Conservation (phyloP, 2,888 invertebrate species). For the Polyploca ridens region DNA sequence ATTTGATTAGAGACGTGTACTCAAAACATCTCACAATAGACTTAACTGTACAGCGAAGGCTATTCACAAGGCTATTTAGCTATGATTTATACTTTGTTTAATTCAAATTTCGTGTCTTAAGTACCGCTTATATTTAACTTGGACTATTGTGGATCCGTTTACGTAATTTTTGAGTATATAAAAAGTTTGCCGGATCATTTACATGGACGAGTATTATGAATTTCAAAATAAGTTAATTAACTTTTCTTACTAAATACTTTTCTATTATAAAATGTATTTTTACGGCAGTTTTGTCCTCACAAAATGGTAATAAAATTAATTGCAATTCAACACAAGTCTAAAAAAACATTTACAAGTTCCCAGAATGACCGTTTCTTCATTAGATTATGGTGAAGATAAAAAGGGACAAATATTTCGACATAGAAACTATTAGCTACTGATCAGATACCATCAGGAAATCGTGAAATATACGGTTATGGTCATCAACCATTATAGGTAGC, state of each 20-base stretch:
- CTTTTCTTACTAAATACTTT: slow-evolving; percentile 16
- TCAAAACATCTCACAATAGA: slow-evolving; percentile 69
- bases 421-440: slow-evolving; percentile 32
- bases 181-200: slow-evolving; percentile 1
- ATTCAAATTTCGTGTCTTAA: slow-evolving; percentile 73
- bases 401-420: slow-evolving; percentile 26
- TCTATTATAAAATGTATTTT: too few relatives aligned
- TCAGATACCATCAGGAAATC: slow-evolving; percentile 27
- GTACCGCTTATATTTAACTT: slow-evolving; percentile 34
- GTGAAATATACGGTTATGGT: slow-evolving; percentile 23
- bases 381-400: slow-evolving; percentile 33
- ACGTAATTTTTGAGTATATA: slow-evolving; percentile 34
- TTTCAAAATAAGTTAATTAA: too few relatives aligned
- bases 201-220: too few relatives aligned
- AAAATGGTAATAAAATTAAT: slow-evolving; percentile 17
- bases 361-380: slow-evolving; percentile 31
- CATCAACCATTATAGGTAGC: background rate
- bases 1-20: slow-evolving; percentile 75
- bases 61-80: slow-evolving; percentile 75
- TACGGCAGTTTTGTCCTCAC: background rate
- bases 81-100: slow-evolving; percentile 77
- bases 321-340: slow-evolving; percentile 27
- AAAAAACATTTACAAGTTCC: slow-evolving; percentile 32
- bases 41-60: slow-evolving; percentile 68
- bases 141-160: slow-evolving; percentile 29